Base-by-base conservation (phyloP, 2,888 invertebrate genomes). In the Athrips mouffetella region DNA sequence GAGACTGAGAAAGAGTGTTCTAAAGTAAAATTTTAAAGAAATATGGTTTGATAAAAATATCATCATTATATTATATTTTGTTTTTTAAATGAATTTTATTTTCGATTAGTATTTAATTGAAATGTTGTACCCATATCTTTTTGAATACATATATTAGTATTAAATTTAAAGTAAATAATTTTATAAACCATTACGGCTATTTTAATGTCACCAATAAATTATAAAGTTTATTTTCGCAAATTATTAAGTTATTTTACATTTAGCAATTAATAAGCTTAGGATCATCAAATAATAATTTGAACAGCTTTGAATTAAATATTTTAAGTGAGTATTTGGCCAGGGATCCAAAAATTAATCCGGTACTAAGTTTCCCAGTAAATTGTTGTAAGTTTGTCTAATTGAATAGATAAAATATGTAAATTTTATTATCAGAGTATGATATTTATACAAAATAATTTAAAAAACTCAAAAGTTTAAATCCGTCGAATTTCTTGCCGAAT, bases 1-100 rank as follows among this genome's bases (percentile, higher is more conserved):
- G 86, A 87, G 87, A 87, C 87, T 87, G 87, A 87, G 67, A 76
- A 64, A 73, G 73, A 75, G 87, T 87, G 87, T 87, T 87, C 87
- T 80, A 78, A 80, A 75, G 65, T 73, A 71, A 76, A 76, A 55
- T 62, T 74, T 75, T 70, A 72, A 64, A 13, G 31, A 44, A 16
- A 30, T 42, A 10, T 42, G 10, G 11, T 8, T 18, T 37, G 11
- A 11, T 37, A n/a, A n/a, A n/a, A n/a, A 18, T 37, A 4, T 21
- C 11, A 11, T 18, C 11, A 11, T 5, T 5, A 3, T 6, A 68
- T 63, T 50, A 62, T 56, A 60, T 53, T 59, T 62, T 55, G 51
- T 57, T 59, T 44, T 52, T 18, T 5, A 16, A 11, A 1, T 35
- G 20, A 11, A 6, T 21, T 37, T 21, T 1, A 27, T 42, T 27